phyloP scores from a whole-genome alignment of 1,140 invertebrate species.

The Tachypleus tridentatus region DNA sequence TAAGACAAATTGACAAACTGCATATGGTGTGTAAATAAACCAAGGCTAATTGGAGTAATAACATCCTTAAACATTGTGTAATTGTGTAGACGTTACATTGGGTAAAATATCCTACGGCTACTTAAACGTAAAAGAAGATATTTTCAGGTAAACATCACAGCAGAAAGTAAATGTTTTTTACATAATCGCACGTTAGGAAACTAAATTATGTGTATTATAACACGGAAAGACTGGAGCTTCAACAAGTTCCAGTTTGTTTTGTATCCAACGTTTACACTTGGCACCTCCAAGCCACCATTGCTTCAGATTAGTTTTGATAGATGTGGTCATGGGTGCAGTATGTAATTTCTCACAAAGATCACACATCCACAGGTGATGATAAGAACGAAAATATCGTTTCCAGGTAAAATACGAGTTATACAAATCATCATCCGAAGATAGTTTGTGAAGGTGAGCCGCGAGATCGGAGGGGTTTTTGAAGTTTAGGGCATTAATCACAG shows the following conservation, averaged over 20 bases:
- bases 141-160: too few species aligned
- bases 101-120: too few species aligned
- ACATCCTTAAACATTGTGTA: too few species aligned
- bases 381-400: slow-evolving; percentile 10
- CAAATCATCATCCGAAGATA: slow-evolving; percentile 2
- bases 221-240: slow-evolving; percentile 2
- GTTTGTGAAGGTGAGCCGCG: slow-evolving; percentile 10
- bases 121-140: too few species aligned
- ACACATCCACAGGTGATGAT: slow-evolving; percentile 26
- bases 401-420: slow-evolving; percentile 17
- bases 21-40: too few species aligned
- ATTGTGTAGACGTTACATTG: too few species aligned
- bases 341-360: slow-evolving; percentile 32
- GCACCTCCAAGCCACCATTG: slow-evolving; percentile 22
- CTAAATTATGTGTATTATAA: not conserved
- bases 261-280: slow-evolving; percentile 13
- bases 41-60: too few species aligned
- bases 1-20: too few species aligned
- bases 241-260: not conserved
- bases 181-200: too few species aligned
- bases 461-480: slow-evolving; percentile 15
- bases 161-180: too few species aligned
- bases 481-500: slow-evolving; percentile 21
- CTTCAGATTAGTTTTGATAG: slow-evolving; percentile 27
- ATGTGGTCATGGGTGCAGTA: slow-evolving; percentile 31